Conservation (phyloP, 2,113 vertebrate genomes). For the Corynorhinus townsendii region DNA sequence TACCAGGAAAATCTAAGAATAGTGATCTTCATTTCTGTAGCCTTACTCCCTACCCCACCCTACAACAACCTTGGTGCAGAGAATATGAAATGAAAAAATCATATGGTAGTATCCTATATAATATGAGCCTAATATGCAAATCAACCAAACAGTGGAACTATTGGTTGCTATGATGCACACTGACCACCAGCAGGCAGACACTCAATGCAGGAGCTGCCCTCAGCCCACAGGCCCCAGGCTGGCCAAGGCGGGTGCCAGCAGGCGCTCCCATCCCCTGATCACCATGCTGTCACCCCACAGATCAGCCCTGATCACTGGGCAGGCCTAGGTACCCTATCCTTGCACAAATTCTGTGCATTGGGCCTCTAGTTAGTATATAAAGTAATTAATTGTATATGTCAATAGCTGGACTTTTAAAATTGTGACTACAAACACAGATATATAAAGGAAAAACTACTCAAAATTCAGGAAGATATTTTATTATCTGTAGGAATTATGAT, state of each 20-base stretch:
- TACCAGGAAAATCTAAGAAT: neutral
- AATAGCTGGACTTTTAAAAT: neutral
- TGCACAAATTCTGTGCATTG: too few relatives aligned
- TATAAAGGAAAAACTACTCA: neutral
- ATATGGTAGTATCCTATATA: neutral
- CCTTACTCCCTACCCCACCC: neutral
- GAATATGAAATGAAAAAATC: neutral
- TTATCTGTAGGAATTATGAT: neutral
- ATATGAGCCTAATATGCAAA: too few relatives aligned
- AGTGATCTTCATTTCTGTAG: neutral
- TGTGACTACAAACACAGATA: neutral
- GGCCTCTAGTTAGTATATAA: neutral
- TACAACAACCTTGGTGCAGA: neutral
- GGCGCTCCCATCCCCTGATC: too few relatives aligned
- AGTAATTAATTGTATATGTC: neutral
- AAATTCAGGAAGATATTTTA: neutral
- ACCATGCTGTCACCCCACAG: too few relatives aligned
- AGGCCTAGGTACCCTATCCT: too few relatives aligned
- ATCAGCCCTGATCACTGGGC: too few relatives aligned
- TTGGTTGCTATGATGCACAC: too few relatives aligned
- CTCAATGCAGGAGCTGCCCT: too few relatives aligned
- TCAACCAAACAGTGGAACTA: too few relatives aligned
- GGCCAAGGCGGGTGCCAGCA: too few relatives aligned
- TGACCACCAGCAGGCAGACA: too few relatives aligned
- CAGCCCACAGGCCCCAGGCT: too few relatives aligned